A percentile compares a stretch with the other conserved stretches of the same genome.
These are phyloP conservation scores for Gerris lacustris DNA, from an alignment of 2,888 invertebrate species.

Conservation along the genomic window DNA sequence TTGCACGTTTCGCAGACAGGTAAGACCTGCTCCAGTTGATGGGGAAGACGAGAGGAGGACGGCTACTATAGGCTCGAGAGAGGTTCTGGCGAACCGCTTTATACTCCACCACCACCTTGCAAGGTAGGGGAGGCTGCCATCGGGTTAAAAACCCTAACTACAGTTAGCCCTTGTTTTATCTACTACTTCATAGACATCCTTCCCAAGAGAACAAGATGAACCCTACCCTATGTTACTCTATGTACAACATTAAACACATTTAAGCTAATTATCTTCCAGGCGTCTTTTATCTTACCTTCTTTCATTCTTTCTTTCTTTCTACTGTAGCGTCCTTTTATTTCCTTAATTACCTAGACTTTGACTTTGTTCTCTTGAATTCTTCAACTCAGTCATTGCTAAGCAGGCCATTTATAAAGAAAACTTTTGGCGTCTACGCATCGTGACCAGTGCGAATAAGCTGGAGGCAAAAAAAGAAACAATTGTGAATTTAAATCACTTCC, in stretches of 20 bases:
- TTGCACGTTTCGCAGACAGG: neutral
- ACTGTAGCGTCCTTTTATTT: neutral
- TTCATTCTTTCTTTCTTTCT: neutral
- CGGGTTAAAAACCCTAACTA: conserved; percentile 3
- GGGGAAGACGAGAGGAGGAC: conserved; percentile 4
- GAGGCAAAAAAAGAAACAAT: too few relatives aligned
- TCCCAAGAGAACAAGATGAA: neutral
- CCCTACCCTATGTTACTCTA: too few relatives aligned
- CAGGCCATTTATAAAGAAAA: too few relatives aligned
- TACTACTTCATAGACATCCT: neutral
- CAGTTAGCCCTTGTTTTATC: conserved; percentile 5
- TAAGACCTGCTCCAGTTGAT: neutral
- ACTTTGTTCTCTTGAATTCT: neutral
- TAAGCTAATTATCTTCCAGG: too few relatives aligned
- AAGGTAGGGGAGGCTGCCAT: neutral
- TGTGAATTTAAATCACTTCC: too few relatives aligned
- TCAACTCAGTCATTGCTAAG: too few relatives aligned
- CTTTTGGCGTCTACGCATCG: too few relatives aligned
- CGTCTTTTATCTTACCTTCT: neutral
- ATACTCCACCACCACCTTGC: neutral
- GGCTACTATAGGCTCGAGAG: neutral
- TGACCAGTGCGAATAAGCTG: too few relatives aligned
- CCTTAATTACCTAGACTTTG: neutral
- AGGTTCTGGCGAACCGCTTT: neutral
- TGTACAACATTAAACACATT: too few relatives aligned